A percentile compares a stretch with the other conserved stretches of the same genome.
Evolutionary conservation across 2,113 vertebrate species (phyloP).

Genomic region (Podarcis muralis): DNA sequence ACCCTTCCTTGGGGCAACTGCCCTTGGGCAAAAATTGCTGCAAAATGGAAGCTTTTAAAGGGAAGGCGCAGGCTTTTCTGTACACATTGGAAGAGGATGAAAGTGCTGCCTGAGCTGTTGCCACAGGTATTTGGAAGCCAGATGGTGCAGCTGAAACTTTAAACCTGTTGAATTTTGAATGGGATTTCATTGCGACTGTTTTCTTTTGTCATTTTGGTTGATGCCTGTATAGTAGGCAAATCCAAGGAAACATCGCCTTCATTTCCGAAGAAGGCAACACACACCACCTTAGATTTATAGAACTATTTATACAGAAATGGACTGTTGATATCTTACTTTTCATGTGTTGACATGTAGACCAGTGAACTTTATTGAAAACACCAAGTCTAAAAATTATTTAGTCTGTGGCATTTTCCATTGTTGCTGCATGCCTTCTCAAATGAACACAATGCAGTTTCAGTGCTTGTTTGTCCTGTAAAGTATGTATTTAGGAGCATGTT

Average conservation of each 20-base stretch:
- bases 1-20: background rate
- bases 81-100: background rate
- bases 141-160: constrained; percentile 24
- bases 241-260: background rate
- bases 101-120: background rate
- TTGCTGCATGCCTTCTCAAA: background rate
- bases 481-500: background rate
- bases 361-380: too few species aligned
- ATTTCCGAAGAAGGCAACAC: background rate
- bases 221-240: background rate
- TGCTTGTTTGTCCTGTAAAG: background rate
- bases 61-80: background rate
- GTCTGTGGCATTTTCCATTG: background rate
- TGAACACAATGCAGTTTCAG: background rate
- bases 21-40: background rate
- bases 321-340: background rate
- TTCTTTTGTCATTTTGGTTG: constrained; percentile 7
- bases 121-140: constrained; percentile 2
- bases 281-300: background rate
- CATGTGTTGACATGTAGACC: background rate
- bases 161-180: constrained; percentile 15
- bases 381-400: background rate
- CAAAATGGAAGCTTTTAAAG: constrained; percentile 2
- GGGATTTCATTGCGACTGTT: constrained; percentile 6
- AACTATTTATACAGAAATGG: background rate